These are phyloP conservation scores for Drosophila mettleri DNA, from an alignment of 2,888 invertebrate species.

Conservation along the genomic window DNA sequence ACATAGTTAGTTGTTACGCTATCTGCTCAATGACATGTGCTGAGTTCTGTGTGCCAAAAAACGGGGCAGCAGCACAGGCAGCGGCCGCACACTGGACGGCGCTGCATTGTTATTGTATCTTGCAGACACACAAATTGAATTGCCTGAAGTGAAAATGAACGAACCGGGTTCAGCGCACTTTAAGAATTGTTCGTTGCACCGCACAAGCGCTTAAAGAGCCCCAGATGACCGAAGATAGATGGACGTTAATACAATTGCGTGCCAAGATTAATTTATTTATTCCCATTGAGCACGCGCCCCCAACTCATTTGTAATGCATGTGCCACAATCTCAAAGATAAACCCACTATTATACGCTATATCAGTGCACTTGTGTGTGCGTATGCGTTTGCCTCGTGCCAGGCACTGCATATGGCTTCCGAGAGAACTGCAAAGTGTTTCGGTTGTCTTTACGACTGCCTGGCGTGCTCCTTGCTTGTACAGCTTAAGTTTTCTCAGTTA, in stretches of 20 bases:
- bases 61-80: conserved; percentile 8
- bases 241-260: conserved; percentile 63
- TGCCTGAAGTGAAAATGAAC: conserved; percentile 39
- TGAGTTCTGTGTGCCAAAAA: conserved; percentile 67
- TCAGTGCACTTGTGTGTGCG: conserved; percentile 15
- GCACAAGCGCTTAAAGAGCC: conserved; percentile 23
- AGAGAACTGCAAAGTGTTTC: conserved; percentile 15
- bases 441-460: conserved; percentile 10
- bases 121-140: conserved; percentile 59
- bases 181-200: conserved; percentile 65
- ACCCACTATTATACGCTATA: conserved; percentile 5
- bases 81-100: conserved; percentile 54
- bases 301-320: conserved; percentile 28
- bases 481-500: conserved; percentile 23
- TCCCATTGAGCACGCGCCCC: conserved; percentile 54
- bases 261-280: conserved; percentile 68
- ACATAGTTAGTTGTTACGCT: conserved; percentile 66
- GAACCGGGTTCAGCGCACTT: conserved; percentile 74
- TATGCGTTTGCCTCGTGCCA: conserved; percentile 48
- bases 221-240: conserved; percentile 28
- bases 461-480: conserved; percentile 14
- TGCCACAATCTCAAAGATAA: conserved; percentile 55
- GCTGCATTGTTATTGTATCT: conserved; percentile 60
- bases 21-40: conserved; percentile 73
- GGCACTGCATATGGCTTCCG: conserved; percentile 48